Evolutionary conservation across 2,113 vertebrate genomes (phyloP).

Genomic region (Rana temporaria): DNA sequence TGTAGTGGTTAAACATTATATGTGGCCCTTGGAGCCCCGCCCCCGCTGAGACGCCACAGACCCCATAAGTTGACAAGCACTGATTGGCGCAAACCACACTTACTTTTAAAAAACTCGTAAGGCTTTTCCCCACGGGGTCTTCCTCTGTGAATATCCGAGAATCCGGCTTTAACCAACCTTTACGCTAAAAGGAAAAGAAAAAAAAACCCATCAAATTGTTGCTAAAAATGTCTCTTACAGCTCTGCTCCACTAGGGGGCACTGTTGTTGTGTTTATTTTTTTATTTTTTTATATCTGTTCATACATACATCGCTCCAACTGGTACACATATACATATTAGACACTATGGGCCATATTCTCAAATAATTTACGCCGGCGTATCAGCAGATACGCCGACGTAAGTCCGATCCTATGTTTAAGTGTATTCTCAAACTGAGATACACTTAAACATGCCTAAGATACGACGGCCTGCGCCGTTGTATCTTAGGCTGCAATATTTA

Average conservation of each 20-base stretch:
- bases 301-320: background rate
- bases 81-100: background rate
- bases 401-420: too few relatives aligned
- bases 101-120: background rate
- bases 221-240: background rate
- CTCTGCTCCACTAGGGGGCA: background rate
- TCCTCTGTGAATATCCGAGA: background rate
- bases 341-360: too few relatives aligned
- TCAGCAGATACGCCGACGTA: too few relatives aligned
- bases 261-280: background rate
- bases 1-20: too few relatives aligned
- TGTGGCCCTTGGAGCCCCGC: too few relatives aligned
- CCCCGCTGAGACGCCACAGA: too few relatives aligned
- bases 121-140: background rate
- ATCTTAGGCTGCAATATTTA: too few relatives aligned
- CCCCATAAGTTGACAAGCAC: too few relatives aligned
- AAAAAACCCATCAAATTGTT: background rate
- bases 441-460: too few relatives aligned
- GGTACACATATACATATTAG: background rate
- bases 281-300: background rate
- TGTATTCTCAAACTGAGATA: too few relatives aligned
- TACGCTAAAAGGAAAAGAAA: conserved; percentile 23
- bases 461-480: too few relatives aligned
- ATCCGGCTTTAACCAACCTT: conserved; percentile 33
- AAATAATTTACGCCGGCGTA: too few relatives aligned